phyloP scores from a whole-genome alignment of 1,140 invertebrate genomes.

The Drosophila paulistorum region DNA sequence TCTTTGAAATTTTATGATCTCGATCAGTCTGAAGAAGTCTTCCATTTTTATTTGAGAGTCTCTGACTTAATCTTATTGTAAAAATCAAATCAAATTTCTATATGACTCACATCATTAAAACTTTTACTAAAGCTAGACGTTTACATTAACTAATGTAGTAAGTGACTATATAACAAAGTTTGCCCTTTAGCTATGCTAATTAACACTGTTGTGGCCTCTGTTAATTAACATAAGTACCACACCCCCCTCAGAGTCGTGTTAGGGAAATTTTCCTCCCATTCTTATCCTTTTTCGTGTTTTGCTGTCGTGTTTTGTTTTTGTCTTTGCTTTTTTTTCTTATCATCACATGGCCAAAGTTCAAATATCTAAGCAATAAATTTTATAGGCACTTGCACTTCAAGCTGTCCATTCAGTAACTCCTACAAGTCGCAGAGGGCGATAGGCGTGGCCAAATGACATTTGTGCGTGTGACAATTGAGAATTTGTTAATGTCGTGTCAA shows the following conservation, averaged over 20 bases:
- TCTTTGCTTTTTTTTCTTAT: conserved; percentile 1
- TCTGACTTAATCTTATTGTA: too few species aligned
- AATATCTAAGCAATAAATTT: conserved; percentile 13
- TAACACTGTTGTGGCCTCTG: conserved; percentile 3
- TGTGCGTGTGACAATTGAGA: conserved; percentile 65
- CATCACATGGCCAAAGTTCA: conserved; percentile 15
- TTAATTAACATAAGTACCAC: not conserved
- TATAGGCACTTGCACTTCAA: conserved; percentile 8
- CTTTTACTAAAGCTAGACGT: not conserved
- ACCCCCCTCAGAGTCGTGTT: not conserved
- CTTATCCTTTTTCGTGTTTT: not conserved
- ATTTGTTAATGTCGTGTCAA: conserved; percentile 52
- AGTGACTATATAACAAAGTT: not conserved
- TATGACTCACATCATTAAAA: not conserved
- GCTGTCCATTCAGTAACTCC: not conserved
- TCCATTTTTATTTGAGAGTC: too few species aligned
- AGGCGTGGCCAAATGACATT: conserved; percentile 65
- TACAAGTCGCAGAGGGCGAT: not conserved
- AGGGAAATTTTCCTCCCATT: not conserved
- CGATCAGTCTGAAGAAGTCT: too few species aligned
- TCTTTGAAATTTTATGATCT: too few species aligned
- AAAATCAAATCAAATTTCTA: not conserved
- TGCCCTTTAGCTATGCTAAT: not conserved
- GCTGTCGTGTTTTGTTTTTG: conserved; percentile 7
- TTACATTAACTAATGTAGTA: conserved; percentile 1